These are phyloP conservation scores for Bugula neritina DNA, from an alignment of 2,888 invertebrate genomes.

Conservation along the genomic window DNA sequence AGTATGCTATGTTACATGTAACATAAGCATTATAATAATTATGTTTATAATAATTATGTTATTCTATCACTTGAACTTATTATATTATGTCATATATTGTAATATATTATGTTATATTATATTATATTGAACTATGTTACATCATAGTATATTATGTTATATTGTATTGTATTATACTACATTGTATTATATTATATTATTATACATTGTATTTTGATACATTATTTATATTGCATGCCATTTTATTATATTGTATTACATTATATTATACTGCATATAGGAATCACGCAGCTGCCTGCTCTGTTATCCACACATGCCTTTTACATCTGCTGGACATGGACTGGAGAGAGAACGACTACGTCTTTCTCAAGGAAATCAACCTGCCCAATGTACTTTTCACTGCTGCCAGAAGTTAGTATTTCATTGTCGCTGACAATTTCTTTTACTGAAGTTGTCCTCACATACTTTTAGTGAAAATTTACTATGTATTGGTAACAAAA, in stretches of 20 bases:
- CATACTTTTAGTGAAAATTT: too few relatives aligned
- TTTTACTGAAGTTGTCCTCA: too few relatives aligned
- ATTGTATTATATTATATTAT: not conserved
- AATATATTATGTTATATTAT: not conserved
- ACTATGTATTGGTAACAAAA: too few relatives aligned
- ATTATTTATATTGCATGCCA: not conserved
- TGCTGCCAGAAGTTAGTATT: slow-evolving; percentile 42
- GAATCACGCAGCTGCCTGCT: slow-evolving; percentile 36
- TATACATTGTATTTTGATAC: too few relatives aligned
- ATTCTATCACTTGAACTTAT: too few relatives aligned
- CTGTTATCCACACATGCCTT: slow-evolving; percentile 43
- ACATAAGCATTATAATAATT: too few relatives aligned
- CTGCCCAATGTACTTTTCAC: slow-evolving; percentile 42
- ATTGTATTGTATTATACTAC: not conserved
- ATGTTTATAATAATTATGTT: too few relatives aligned
- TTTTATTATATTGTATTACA: not conserved
- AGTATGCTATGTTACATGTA: too few relatives aligned
- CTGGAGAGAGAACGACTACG: slow-evolving; percentile 50
- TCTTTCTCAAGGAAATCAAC: slow-evolving; percentile 44
- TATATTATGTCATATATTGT: too few relatives aligned
- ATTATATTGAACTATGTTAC: not conserved
- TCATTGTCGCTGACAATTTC: not conserved
- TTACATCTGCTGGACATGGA: slow-evolving; percentile 47
- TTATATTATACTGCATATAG: not conserved
- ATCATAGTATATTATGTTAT: too few relatives aligned